These are phyloP conservation scores for Geothlypis trichas DNA, from an alignment of 2,113 vertebrate genomes.

Conservation along the genomic window DNA sequence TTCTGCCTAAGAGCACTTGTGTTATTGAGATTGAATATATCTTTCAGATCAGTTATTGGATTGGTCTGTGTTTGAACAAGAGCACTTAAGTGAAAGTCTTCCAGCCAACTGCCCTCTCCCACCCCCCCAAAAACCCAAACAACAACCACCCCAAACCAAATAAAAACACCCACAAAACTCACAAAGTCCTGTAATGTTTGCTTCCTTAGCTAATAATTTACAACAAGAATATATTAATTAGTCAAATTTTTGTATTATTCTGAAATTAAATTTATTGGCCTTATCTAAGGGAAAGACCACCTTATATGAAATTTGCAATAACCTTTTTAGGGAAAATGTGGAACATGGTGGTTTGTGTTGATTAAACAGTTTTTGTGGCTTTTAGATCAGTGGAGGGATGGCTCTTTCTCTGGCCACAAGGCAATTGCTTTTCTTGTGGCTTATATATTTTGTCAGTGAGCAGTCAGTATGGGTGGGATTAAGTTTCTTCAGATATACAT, in stretches of 20 bases:
- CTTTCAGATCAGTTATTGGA: background rate
- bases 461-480: background rate
- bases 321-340: background rate
- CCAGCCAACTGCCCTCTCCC: background rate
- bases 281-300: background rate
- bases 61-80: background rate
- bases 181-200: background rate
- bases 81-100: background rate
- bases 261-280: background rate
- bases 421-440: background rate
- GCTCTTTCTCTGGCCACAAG: background rate
- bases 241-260: background rate
- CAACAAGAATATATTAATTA: background rate
- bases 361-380: background rate
- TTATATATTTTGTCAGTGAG: background rate
- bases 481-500: background rate
- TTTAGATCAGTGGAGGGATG: background rate
- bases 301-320: background rate
- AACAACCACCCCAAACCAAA: background rate
- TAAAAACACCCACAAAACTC: background rate
- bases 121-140: fast-evolving
- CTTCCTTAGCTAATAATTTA: background rate
- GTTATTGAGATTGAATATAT: background rate
- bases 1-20: background rate
- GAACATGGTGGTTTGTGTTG: background rate